A percentile compares a stretch with the other conserved stretches of the same genome.
Evolutionary conservation across 53 echinoderm and acorn worm species (phyloP).

Genomic region (Arbacia lixula): DNA sequence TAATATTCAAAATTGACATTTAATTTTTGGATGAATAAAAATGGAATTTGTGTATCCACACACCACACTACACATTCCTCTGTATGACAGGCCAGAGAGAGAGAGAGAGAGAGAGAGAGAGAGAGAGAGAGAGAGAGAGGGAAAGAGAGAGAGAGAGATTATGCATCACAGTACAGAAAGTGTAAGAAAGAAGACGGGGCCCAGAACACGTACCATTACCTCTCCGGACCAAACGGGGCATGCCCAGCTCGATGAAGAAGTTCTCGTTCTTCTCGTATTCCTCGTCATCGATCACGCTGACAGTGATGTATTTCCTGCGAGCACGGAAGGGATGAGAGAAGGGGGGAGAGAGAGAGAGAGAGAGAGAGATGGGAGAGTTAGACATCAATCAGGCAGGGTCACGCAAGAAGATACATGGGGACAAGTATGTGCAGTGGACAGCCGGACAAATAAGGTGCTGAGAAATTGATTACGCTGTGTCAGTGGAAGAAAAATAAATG

Average conservation of each 20-base stretch:
- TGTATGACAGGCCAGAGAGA: no score
- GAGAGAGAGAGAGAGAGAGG: no score
- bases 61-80: no score
- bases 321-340: not conserved
- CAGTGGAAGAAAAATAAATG: no score
- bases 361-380: conserved; percentile 4
- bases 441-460: no score
- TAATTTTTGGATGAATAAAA: no score
- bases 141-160: conserved; percentile 6
- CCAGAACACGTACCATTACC: conserved; percentile 71
- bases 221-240: conserved; percentile 73
- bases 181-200: conserved; percentile 50
- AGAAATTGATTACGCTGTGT: no score
- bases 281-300: conserved; percentile 89
- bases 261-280: conserved; percentile 97
- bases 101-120: no score
- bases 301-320: conserved; percentile 89
- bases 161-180: conserved; percentile 23
- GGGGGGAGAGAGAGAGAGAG: conserved; percentile 6
- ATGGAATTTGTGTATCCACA: no score
- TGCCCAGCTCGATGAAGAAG: conserved; percentile 87
- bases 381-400: not conserved
- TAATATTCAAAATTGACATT: no score
- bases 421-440: no score
- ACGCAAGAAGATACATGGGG: no score